Base-by-base conservation (phyloP, 2,113 vertebrate genomes). In the Campylomormyrus tamandua region DNA sequence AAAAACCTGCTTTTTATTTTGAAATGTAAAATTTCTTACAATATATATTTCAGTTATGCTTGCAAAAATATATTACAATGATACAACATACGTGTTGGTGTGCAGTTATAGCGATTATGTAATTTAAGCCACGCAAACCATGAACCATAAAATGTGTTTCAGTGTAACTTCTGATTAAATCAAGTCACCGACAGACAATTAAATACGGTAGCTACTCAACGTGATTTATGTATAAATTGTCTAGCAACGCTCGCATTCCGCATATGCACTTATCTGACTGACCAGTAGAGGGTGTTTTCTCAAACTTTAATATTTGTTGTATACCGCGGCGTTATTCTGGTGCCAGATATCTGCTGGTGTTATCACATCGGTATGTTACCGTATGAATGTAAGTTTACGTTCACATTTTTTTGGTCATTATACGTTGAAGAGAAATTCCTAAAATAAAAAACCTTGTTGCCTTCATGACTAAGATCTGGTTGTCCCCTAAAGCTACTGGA, bases 1-100 rank as follows among this genome's bases (percentile, higher is more conserved):
- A 70, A 45, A 45, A 10, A 13, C 42, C 46, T 77, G 86, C 58
- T 90, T 77, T 21, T 90, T 88, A 91, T 5, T 45, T 90, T 17
- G 21, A 52, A 80, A 27, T 89, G 48, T 15, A n/a, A 45, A 13
- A 21, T 85, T 89, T 0, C 24, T 85, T 74, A 8, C 70, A 80
- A 42, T 80, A 42, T 80, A 80, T 7, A 39, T 80, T 80, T 42
- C 31, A 39, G 74, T 42, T 80, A 42, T 80, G 74, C 35, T 80
- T 35, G 35, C 74, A 80, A 80, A 80, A 42, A 42, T 80, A 77
- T 77, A 39, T 77, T 74, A 74, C 9, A 77, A 31, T 31, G 62
- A 70, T 70, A 35, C 10, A 74, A 31, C 15, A 17, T 80, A 80
- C 7, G 13, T 17, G 74, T 39, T 42, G 5, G 15, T 80, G 35